Evolutionary conservation across 2,888 invertebrate species (phyloP).

Genomic region (Drosophila robusta): DNA sequence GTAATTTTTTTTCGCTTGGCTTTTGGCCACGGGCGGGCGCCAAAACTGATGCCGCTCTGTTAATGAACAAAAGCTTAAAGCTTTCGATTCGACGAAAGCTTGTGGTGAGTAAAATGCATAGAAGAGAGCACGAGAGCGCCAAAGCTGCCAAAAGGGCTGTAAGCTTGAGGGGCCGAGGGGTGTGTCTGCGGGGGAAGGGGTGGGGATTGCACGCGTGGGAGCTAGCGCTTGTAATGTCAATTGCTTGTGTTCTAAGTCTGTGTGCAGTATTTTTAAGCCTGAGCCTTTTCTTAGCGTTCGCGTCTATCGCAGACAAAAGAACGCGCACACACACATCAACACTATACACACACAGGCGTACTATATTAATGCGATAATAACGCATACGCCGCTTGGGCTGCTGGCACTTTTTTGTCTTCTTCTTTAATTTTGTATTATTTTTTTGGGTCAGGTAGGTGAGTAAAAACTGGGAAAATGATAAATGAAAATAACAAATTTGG

Average conservation of each 20-base stretch:
- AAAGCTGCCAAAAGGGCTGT: slow-evolving; percentile 37
- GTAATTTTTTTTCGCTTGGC: slow-evolving; percentile 14
- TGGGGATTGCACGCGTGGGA: slow-evolving; percentile 52
- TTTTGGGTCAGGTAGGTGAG: slow-evolving; percentile 19
- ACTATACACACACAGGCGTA: slow-evolving; percentile 9
- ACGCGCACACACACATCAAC: slow-evolving; percentile 22
- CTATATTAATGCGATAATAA: slow-evolving; percentile 53
- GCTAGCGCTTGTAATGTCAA: slow-evolving; percentile 74
- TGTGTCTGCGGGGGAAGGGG: not conserved
- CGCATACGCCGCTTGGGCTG: slow-evolving; percentile 47
- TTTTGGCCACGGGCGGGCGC: slow-evolving; percentile 59
- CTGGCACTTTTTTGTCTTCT: slow-evolving; percentile 8
- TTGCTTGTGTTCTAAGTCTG: slow-evolving; percentile 64
- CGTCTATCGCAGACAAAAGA: slow-evolving; percentile 50
- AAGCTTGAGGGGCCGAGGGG: not conserved
- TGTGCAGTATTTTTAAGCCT: slow-evolving; percentile 65
- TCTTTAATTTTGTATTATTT: slow-evolving; percentile 7
- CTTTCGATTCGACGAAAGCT: slow-evolving; percentile 44
- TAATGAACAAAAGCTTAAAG: slow-evolving; percentile 52
- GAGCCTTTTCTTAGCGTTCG: slow-evolving; percentile 63
- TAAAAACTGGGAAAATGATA: slow-evolving; percentile 44
- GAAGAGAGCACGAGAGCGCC: slow-evolving; percentile 10
- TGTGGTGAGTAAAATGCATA: slow-evolving; percentile 62
- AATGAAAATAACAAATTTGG: slow-evolving; percentile 48
- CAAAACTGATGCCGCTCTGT: slow-evolving; percentile 51